These are phyloP conservation scores for Scaptomyza tumidula DNA, from an alignment of 2,888 invertebrate species.

Conservation along the genomic window DNA sequence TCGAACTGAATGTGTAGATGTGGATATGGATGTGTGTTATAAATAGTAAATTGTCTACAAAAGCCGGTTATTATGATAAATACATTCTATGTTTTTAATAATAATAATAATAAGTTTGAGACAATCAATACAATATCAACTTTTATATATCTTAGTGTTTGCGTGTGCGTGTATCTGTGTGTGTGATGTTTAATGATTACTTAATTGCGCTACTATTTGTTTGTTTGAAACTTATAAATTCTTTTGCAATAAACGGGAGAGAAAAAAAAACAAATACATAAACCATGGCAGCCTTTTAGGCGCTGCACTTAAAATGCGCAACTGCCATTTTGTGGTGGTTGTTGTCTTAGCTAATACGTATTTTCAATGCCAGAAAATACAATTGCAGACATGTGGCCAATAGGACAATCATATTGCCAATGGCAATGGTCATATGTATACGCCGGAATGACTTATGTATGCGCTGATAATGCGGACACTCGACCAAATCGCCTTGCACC, in stretches of 20 bases:
- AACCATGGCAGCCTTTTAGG: constrained; percentile 47
- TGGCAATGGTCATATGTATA: constrained; percentile 91
- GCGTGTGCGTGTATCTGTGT: constrained; percentile 2
- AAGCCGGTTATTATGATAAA: constrained; percentile 25
- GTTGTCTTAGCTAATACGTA: constrained; percentile 81
- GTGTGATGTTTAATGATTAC: constrained; percentile 9
- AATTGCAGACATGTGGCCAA: constrained; percentile 89
- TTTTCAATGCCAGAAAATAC: constrained; percentile 87
- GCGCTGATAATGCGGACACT: constrained; percentile 92
- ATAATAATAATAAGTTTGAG: constrained; percentile 53
- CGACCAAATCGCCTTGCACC: constrained; percentile 88
- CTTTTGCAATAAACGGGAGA: constrained; percentile 26
- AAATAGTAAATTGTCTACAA: constrained; percentile 27
- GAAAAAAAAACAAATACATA: constrained; percentile 16
- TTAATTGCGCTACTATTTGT: constrained; percentile 27
- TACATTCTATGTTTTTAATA: constrained; percentile 24
- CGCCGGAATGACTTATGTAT: constrained; percentile 90
- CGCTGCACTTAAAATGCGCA: constrained; percentile 26
- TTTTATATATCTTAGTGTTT: constrained; percentile 15
- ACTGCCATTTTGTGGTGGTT: constrained; percentile 27
- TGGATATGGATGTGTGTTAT: constrained; percentile 23
- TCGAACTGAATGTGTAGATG: constrained; percentile 1
- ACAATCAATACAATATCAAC: constrained; percentile 54
- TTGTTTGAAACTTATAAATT: constrained; percentile 41
- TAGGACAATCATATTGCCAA: constrained; percentile 91